A percentile compares a stretch with the other conserved stretches of the same genome.
Evolutionary conservation across 2,888 invertebrate species (phyloP).

Genomic region (Neelides folsomi): DNA sequence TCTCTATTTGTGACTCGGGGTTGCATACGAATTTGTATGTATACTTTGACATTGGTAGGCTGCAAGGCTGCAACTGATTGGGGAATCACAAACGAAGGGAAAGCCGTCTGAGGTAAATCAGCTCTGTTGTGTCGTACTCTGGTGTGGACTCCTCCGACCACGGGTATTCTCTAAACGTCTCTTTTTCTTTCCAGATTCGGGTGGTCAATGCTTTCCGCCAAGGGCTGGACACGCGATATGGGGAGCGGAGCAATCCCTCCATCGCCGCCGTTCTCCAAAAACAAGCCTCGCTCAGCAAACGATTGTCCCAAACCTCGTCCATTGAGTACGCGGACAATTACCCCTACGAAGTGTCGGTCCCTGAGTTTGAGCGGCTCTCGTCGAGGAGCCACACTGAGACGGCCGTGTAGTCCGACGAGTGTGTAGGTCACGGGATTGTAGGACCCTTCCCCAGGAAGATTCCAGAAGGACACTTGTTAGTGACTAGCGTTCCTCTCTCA

Average conservation of each 20-base stretch:
- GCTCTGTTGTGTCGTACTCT: conserved; percentile 33
- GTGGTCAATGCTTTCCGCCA: conserved; percentile 99
- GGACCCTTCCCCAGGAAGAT: too few species aligned
- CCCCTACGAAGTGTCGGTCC: conserved; percentile 74
- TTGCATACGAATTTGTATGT: conserved; percentile 5
- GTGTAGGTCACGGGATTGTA: too few species aligned
- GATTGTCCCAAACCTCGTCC: conserved; percentile 80
- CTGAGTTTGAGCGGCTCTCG: conserved; percentile 80
- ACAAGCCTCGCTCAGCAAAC: conserved; percentile 82
- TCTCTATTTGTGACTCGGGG: conserved; percentile 14
- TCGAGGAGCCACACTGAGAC: conserved; percentile 90
- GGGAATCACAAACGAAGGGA: conserved; percentile 33
- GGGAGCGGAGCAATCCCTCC: conserved; percentile 82
- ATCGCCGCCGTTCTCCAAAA: conserved; percentile 85
- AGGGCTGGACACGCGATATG: conserved; percentile 89
- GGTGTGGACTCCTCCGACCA: conserved; percentile 5
- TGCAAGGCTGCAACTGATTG: conserved; percentile 34
- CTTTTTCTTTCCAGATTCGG: conserved; percentile 73
- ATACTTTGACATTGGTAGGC: conserved; percentile 28
- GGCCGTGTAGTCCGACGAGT: conserved; percentile 81
- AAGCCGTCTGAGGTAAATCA: conserved; percentile 34
- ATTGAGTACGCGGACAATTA: conserved; percentile 82
- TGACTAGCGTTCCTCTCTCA: too few species aligned
- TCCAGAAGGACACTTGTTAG: too few species aligned
- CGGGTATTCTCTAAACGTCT: conserved; percentile 14